Base-by-base conservation (phyloP, 2,888 invertebrate species). In the Hirtodrosophila histrioides region DNA sequence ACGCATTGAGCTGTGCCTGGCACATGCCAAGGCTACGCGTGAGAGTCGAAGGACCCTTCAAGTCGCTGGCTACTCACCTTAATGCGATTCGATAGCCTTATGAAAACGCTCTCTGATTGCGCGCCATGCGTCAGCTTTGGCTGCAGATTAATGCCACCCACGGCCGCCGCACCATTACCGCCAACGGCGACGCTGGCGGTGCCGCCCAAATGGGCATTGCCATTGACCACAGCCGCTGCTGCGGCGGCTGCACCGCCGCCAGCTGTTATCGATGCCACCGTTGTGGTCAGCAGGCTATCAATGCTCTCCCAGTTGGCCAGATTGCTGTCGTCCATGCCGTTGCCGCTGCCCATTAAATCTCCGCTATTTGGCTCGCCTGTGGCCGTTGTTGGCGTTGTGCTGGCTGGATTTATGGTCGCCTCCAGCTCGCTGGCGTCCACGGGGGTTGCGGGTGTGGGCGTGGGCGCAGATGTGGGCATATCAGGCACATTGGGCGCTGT, bases 51-150 rank as follows among this genome's bases (percentile, higher is more conserved):
- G 31, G 7, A 31, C 6, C 4, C 3, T 27, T 31, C 3, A 31
- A 35, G 36, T 7, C 3, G 9, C 1, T 9, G 9, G 3, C 4
- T 3, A 75, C 92, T 90, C 89, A 96, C 96, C 94, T 98, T 98
- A 60, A 99, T 97, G 89, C 98, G 94, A 92, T 99, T 99, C 63
- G 97, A 97, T 62, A 99, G 94, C 76, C 99, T 94, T 89, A 99
- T 94, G 91, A 99, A 98, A n/a, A 99, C 97, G 7, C 98, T 97
- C 91, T 99, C 98, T 85, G 98, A 97, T 88, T 96, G 96, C 62
- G 88, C 89, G 35, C 91, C 87, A 49, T 88, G 86, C 3, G 90
- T 74, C 23, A 90, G 76, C 61, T 88, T 90, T 37, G 90, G 89
- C 55, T 90, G 90, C 31, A 81, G 55, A 55, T 89, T 85, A 0